A percentile compares a stretch with the other conserved stretches of the same genome.
These are phyloP conservation scores for Minunthozetes semirufus DNA, from an alignment of 2,888 invertebrate genomes.

Conservation along the genomic window DNA sequence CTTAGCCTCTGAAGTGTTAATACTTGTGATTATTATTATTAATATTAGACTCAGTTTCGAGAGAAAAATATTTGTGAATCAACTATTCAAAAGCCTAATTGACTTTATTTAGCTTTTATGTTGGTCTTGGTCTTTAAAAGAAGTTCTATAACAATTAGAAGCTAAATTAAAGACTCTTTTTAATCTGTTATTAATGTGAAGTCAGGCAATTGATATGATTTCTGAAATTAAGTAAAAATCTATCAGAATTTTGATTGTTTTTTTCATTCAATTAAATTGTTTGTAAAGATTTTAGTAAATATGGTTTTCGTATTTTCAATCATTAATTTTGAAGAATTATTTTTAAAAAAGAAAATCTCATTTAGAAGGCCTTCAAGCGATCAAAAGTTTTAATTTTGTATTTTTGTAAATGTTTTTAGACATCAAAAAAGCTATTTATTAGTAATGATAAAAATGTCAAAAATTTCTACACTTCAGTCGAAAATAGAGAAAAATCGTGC, in stretches of 20 bases:
- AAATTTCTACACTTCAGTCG: conserved; percentile 13
- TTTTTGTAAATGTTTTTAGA: conserved; percentile 15
- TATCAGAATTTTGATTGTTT: too few relatives aligned
- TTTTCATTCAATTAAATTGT: too few relatives aligned
- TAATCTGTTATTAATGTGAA: too few relatives aligned
- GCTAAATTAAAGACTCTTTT: too few relatives aligned
- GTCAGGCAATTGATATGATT: too few relatives aligned
- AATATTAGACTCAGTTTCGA: background rate
- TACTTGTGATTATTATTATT: background rate
- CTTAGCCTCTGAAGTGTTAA: background rate
- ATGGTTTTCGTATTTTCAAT: background rate
- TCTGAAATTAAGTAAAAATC: too few relatives aligned
- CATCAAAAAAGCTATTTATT: conserved; percentile 4
- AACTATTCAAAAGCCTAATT: too few relatives aligned
- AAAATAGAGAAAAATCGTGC: background rate
- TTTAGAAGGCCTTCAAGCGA: background rate
- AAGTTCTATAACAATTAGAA: too few relatives aligned
- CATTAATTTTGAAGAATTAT: background rate
- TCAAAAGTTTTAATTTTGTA: conserved; percentile 15
- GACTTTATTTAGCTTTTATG: too few relatives aligned
- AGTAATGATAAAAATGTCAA: conserved; percentile 21
- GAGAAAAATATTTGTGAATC: too few relatives aligned
- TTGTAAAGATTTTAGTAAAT: too few relatives aligned
- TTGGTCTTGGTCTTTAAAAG: too few relatives aligned
- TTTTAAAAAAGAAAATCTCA: background rate